These are phyloP conservation scores for Lasioglossum lativentre DNA, from an alignment of 2,888 invertebrate genomes.

Conservation along the genomic window DNA sequence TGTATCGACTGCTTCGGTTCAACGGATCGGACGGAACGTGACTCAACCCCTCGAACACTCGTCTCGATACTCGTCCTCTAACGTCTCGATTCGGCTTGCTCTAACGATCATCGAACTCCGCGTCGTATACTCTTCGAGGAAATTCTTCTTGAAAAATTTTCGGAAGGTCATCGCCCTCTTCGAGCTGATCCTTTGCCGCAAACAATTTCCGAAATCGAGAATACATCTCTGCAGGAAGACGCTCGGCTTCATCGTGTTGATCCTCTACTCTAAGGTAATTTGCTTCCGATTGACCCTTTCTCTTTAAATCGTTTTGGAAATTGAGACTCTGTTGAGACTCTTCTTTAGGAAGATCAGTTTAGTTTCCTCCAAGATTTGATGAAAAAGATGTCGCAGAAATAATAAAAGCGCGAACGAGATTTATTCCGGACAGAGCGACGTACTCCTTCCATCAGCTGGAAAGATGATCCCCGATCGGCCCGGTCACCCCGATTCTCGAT, in stretches of 20 bases:
- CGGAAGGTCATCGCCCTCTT: background rate
- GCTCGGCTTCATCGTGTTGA: background rate
- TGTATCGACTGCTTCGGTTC: constrained; percentile 11
- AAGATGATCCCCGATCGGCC: constrained; percentile 24
- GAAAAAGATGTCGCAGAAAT: background rate
- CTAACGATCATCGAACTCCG: background rate
- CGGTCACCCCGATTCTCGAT: constrained; percentile 75
- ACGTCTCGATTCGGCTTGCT: background rate
- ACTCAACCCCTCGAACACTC: constrained; percentile 18
- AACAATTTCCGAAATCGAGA: too few species aligned
- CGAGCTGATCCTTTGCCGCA: background rate
- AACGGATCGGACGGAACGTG: constrained; percentile 19
- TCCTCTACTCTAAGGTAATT: background rate
- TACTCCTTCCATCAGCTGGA: background rate
- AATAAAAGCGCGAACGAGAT: background rate
- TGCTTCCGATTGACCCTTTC: background rate
- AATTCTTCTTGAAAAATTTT: too few species aligned
- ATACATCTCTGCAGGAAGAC: background rate
- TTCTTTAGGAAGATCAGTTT: too few species aligned
- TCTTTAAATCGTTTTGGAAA: too few species aligned
- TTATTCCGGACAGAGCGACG: background rate
- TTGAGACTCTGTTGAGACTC: too few species aligned
- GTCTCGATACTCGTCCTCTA: background rate
- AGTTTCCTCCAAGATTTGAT: too few species aligned
- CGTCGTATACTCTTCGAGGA: too few species aligned